Conservation (phyloP, 2,888 invertebrate genomes). For the Adelognathus sp. region DNA sequence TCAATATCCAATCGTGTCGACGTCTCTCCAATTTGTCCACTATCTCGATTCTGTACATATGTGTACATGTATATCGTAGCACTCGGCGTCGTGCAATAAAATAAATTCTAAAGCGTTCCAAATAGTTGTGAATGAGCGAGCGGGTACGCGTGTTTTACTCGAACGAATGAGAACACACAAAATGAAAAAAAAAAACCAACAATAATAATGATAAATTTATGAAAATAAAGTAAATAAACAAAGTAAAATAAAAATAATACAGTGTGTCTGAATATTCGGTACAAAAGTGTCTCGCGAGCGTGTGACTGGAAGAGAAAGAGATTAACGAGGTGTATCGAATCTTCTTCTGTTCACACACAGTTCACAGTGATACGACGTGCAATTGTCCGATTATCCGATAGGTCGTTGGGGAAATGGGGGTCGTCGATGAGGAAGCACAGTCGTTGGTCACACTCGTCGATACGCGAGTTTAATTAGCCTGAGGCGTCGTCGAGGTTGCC, state of each 20-base stretch:
- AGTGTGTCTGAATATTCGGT: slow-evolving; percentile 24
- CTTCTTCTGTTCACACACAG: slow-evolving; percentile 14
- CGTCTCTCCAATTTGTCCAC: background rate
- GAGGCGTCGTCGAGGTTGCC: background rate
- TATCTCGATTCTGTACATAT: slow-evolving; percentile 23
- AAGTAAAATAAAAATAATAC: slow-evolving; percentile 11
- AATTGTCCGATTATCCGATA: slow-evolving; percentile 40
- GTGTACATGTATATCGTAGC: slow-evolving; percentile 50
- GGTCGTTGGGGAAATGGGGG: background rate
- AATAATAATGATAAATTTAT: slow-evolving; percentile 29
- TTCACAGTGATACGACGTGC: slow-evolving; percentile 38
- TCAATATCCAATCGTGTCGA: too few species aligned
- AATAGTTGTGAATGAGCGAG: slow-evolving; percentile 53
- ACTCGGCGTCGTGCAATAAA: slow-evolving; percentile 69
- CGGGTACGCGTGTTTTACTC: slow-evolving; percentile 63
- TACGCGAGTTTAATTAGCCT: slow-evolving; percentile 33
- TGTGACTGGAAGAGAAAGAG: background rate
- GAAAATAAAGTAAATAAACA: slow-evolving; percentile 28
- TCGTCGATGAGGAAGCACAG: background rate
- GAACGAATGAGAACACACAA: slow-evolving; percentile 19
- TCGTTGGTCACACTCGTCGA: slow-evolving; percentile 38
- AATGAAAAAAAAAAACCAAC: slow-evolving; percentile 36
- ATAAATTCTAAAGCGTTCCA: slow-evolving; percentile 72
- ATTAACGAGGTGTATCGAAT: background rate
- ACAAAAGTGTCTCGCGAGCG: slow-evolving; percentile 2